phyloP scores from a whole-genome alignment of 2,797 vertebrate genomes.

The Hafferia zeledoni region DNA sequence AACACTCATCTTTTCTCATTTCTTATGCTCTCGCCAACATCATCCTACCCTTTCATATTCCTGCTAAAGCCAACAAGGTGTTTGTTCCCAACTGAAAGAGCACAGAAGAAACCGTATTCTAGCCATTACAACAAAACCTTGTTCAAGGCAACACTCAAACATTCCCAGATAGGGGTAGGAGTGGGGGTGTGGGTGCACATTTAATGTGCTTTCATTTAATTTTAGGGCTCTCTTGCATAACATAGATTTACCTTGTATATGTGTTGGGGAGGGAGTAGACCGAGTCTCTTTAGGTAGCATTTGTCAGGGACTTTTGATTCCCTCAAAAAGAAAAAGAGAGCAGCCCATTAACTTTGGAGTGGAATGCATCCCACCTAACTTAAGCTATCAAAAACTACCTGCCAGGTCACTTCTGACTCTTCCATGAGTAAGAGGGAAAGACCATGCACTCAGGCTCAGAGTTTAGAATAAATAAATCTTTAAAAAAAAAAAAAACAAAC shows the following conservation, averaged over 20 bases:
- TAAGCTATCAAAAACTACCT: neutral
- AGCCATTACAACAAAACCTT: neutral
- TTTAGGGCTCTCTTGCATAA: neutral
- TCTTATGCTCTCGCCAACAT: neutral
- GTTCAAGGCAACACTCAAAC: neutral
- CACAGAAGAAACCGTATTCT: neutral
- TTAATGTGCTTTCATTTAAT: neutral
- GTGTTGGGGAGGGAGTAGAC: neutral
- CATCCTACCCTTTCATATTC: neutral
- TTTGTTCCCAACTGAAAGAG: neutral
- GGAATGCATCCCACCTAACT: neutral
- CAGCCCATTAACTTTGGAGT: neutral
- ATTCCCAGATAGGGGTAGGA: fast-evolving
- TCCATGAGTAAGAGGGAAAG: neutral
- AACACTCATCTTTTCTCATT: neutral
- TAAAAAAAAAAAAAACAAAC: neutral
- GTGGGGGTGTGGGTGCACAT: fast-evolving
- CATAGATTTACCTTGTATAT: neutral
- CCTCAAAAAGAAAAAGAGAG: neutral
- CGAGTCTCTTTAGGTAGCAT: neutral
- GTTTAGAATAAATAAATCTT: neutral
- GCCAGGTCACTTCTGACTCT: neutral
- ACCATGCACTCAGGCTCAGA: neutral
- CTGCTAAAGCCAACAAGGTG: neutral
- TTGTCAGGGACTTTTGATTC: neutral